Conservation (phyloP, 2,113 vertebrate genomes). For the Phodopus roborovskii region DNA sequence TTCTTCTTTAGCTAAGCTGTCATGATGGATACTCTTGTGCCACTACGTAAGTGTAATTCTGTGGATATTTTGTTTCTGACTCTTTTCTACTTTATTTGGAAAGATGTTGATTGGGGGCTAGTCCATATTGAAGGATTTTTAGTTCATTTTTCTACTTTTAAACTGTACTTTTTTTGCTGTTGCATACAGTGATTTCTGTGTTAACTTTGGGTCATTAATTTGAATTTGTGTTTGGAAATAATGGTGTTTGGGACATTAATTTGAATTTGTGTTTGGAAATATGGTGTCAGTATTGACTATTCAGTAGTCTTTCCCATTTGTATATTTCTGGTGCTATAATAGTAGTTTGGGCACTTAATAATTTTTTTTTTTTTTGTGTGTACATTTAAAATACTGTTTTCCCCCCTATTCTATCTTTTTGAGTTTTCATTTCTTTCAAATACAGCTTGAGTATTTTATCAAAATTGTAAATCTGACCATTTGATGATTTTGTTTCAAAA, state of each 20-base stretch:
- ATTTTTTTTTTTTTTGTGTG: background rate
- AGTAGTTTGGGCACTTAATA: background rate
- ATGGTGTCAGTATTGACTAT: background rate
- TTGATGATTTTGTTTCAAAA: conserved; percentile 12
- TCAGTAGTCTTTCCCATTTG: background rate
- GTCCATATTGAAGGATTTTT: background rate
- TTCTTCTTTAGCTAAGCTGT: background rate
- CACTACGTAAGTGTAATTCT: background rate
- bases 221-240: background rate
- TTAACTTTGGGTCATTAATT: background rate
- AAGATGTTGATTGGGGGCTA: background rate
- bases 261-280: background rate
- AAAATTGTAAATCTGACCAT: background rate
- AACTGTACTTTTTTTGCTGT: background rate
- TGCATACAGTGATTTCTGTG: background rate
- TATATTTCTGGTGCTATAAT: background rate
- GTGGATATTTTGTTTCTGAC: background rate
- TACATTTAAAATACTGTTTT: background rate
- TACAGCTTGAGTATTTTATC: background rate
- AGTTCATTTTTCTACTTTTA: background rate
- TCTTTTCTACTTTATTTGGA: background rate
- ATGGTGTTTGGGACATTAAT: background rate
- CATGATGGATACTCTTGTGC: background rate
- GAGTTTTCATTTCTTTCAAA: background rate
- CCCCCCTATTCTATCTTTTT: background rate